These are phyloP conservation scores for Styela plicata DNA, from an alignment of 23 tunicate genomes.

Conservation along the genomic window DNA sequence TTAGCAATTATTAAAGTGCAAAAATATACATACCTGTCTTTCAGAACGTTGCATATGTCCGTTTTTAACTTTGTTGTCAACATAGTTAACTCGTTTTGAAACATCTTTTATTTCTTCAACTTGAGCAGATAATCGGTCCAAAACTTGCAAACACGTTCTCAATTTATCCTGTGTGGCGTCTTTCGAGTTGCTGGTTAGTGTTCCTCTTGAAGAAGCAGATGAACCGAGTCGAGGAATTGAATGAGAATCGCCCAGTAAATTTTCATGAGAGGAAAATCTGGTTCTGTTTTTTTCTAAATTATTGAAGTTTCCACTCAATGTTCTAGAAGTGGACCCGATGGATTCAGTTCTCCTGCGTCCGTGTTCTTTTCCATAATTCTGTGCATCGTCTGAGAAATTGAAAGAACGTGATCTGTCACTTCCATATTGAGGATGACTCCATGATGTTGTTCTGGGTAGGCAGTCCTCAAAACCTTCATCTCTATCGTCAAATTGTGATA, in stretches of 20 bases:
- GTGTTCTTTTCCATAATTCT: neutral
- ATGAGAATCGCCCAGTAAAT: neutral
- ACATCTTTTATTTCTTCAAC: conserved; percentile 28
- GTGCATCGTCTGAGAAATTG: neutral
- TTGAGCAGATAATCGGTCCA: conserved; percentile 23
- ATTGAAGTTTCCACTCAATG: neutral
- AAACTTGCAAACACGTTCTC: conserved; percentile 12
- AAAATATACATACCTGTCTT: neutral
- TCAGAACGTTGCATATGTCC: neutral
- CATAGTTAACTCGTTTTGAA: conserved; percentile 7
- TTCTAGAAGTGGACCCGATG: neutral
- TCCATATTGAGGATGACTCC: neutral
- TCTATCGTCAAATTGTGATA: neutral
- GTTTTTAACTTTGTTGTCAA: neutral
- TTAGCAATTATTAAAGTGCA: too few relatives aligned
- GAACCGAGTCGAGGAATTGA: neutral
- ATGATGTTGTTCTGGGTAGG: neutral
- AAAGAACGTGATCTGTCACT: neutral
- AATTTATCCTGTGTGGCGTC: conserved; percentile 4
- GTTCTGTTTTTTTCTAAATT: neutral
- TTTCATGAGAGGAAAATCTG: neutral
- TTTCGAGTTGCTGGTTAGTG: neutral
- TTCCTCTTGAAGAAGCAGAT: neutral
- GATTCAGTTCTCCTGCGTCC: neutral
- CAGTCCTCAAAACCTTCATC: conserved; percentile 3